A percentile compares a stretch with the other conserved stretches of the same genome.
Evolutionary conservation across 2,113 vertebrate species (phyloP).

Genomic region (Parus major): DNA sequence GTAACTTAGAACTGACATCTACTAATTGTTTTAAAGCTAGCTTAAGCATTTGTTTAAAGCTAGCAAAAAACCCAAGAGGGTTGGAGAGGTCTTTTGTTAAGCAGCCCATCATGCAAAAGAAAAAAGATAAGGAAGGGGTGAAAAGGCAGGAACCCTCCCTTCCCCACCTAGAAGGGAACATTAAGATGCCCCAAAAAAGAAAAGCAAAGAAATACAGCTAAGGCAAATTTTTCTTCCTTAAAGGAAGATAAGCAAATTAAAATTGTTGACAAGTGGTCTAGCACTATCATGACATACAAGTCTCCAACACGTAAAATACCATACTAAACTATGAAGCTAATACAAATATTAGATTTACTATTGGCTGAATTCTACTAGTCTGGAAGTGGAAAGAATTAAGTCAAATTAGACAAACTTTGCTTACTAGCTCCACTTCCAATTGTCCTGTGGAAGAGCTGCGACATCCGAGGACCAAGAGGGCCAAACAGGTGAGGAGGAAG

Average conservation of each 20-base stretch:
- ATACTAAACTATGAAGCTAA: slow-evolving; percentile 25
- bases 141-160: slow-evolving; percentile 55
- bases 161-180: slow-evolving; percentile 24
- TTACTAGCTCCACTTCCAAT: slow-evolving; percentile 99
- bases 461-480: slow-evolving; percentile 97
- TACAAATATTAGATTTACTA: slow-evolving; percentile 30
- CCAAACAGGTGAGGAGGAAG: slow-evolving; percentile 99
- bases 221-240: neutral
- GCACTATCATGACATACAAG: neutral
- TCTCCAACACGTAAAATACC: neutral
- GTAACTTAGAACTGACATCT: neutral
- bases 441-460: slow-evolving; percentile 98
- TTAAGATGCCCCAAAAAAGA: neutral
- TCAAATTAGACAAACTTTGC: slow-evolving; percentile 74
- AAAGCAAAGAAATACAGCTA: neutral
- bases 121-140: slow-evolving; percentile 23
- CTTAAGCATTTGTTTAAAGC: neutral
- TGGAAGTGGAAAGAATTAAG: slow-evolving; percentile 63
- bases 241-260: neutral
- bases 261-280: neutral
- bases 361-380: slow-evolving; percentile 18
- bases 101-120: slow-evolving; percentile 56
- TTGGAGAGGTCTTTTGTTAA: slow-evolving; percentile 23
- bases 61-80: neutral
- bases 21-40: neutral